Conservation (phyloP, 2,888 invertebrate species). For the Anthophora plumipes region DNA sequence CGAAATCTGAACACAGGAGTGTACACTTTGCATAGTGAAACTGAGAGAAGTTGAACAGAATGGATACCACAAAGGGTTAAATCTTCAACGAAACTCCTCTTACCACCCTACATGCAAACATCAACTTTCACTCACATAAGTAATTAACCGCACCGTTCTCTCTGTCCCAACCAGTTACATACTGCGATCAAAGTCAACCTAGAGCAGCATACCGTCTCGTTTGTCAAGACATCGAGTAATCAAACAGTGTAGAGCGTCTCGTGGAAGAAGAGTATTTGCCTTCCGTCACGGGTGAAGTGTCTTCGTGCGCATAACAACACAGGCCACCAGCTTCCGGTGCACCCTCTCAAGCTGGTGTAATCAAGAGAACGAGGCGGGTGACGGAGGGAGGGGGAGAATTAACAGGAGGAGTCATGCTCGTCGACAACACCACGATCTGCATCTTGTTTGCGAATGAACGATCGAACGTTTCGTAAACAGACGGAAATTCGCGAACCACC, state of each 20-base stretch:
- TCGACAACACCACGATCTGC: conserved; percentile 58
- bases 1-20: no score
- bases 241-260: background rate
- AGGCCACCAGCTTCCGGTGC: background rate
- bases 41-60: no score
- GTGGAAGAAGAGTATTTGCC: conserved; percentile 25
- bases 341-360: conserved; percentile 23
- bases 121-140: no score
- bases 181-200: background rate
- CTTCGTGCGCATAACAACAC: conserved; percentile 19
- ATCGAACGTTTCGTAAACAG: conserved; percentile 66
- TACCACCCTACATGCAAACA: no score
- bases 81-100: no score
- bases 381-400: no score
- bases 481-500: conserved; percentile 43
- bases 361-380: conserved; percentile 44
- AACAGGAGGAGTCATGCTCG: conserved; percentile 48
- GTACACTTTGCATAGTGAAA: no score
- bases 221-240: background rate
- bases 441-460: conserved; percentile 67
- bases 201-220: no score
- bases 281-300: conserved; percentile 2
- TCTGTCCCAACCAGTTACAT: no score
- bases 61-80: no score
- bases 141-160: no score